phyloP scores from a whole-genome alignment of 1,140 invertebrate species.

The Zaprionus nigranus region DNA sequence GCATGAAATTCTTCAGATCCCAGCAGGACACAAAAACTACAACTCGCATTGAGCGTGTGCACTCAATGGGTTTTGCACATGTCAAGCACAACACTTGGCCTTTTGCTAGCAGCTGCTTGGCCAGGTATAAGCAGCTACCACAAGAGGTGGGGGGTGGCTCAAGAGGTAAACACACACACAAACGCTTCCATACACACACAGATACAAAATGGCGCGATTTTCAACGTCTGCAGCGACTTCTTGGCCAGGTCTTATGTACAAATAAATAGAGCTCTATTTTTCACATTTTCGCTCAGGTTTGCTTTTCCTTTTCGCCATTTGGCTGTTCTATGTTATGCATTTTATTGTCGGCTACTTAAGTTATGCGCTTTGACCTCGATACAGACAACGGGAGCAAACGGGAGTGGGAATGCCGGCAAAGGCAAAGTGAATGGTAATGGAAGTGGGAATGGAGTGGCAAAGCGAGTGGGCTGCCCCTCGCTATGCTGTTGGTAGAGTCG shows the following conservation, averaged over 20 bases:
- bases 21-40: conserved; percentile 52
- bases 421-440: background rate
- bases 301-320: conserved; percentile 31
- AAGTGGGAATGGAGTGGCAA: background rate
- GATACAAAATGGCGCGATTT: conserved; percentile 30
- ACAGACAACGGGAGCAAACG: conserved; percentile 41
- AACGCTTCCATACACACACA: background rate
- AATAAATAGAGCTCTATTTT: conserved; percentile 80
- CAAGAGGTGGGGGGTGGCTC: conserved; percentile 3
- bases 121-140: conserved; percentile 49
- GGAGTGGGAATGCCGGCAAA: background rate
- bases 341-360: conserved; percentile 83
- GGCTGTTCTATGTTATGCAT: conserved; percentile 70
- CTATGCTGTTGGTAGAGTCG: background rate
- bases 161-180: conserved; percentile 34
- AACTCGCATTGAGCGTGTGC: conserved; percentile 38
- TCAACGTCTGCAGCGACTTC: conserved; percentile 47
- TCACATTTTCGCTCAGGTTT: conserved; percentile 64
- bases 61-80: conserved; percentile 58
- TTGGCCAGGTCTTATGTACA: conserved; percentile 69
- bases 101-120: conserved; percentile 73
- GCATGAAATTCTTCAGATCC: conserved; percentile 67
- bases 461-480: background rate
- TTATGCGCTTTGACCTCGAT: conserved; percentile 82
- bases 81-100: conserved; percentile 80